Evolutionary conservation across 2,797 vertebrate genomes (phyloP), one percentile per base, ranked within the genome.

Genomic region (Enteromius trimaculatus): DNA sequence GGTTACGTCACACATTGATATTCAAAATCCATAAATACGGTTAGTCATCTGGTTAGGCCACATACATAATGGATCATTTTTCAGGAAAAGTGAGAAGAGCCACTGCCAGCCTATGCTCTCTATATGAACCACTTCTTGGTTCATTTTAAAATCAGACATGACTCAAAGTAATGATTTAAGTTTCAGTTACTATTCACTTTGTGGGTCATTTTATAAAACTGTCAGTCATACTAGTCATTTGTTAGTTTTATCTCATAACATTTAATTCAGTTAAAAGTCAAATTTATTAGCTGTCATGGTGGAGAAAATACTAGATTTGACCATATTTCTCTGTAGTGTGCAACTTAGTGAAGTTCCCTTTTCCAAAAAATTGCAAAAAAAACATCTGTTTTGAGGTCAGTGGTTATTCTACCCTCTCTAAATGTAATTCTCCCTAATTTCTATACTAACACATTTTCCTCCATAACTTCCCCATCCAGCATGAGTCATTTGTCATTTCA

Each of bases 401-500:
- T 44, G 13, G 55, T n/a, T 79, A 17, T 53, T 37, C 13, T 66
- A 29, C 31, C 16, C 34, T 69, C 23, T 16, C 3, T 39, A 0
- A 3, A 31, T 79, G 7, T 53, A 13, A 37, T 26, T 21, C 37
- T 64, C 19, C 4, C 2, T 26, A 0, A 3, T 64, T 47, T 49
- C 23, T 79, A 19, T 6, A 60, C 72, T 87, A 29, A 90, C 17
- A 76, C 21, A 8, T 78, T 39, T n/a, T 44, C 1, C 29, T 13
- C 14, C 31, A 11, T 21, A 47, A 13, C 47, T 3, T 42, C 44
- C 3, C 4, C 26, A 23, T 1, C 6, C 29, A 42, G 66, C 6
- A 72, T 77, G 86, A 87, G 58, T 31, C 17, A 19, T 13, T 51
- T 47, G 37, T 81, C 68, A n/a, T n/a, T n/a, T 34, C 23, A 78